Percentiles rank a stretch among this genome's conserved stretches.
Evolutionary conservation across 1,140 invertebrate species (phyloP).

Genomic region (Drosophila santomea): DNA sequence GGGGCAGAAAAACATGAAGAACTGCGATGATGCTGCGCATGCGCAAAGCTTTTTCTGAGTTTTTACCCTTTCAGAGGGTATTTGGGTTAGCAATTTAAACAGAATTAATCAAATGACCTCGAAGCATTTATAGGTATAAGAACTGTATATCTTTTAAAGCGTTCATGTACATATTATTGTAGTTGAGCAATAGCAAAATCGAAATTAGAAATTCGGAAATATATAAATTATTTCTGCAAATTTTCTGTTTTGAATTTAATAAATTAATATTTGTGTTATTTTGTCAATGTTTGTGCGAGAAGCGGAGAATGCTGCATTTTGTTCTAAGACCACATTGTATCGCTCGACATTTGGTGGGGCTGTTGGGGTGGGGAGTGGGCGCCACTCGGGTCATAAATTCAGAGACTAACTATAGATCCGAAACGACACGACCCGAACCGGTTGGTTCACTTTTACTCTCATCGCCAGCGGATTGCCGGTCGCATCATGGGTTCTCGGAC

Average conservation of each 20-base stretch:
- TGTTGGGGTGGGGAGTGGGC: constrained; percentile 21
- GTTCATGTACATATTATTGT: no score
- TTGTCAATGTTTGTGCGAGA: constrained; percentile 30
- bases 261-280: constrained; percentile 9
- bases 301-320: constrained; percentile 61
- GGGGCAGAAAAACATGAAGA: constrained; percentile 15
- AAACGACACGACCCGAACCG: constrained; percentile 49
- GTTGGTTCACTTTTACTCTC: constrained; percentile 81
- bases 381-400: constrained; percentile 66
- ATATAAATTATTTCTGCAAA: no score
- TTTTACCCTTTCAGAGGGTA: constrained; percentile 1
- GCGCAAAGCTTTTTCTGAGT: constrained; percentile 38
- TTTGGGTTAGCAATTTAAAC: no score
- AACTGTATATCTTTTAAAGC: no score
- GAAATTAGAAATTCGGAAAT: no score
- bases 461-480: constrained; percentile 60
- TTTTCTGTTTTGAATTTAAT: no score
- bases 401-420: constrained; percentile 68
- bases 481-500: constrained; percentile 51
- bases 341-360: constrained; percentile 19
- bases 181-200: no score
- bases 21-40: constrained; percentile 53
- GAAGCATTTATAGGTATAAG: no score
- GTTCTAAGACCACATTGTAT: constrained; percentile 66
- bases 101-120: no score